Percentiles rank a stretch among this genome's conserved stretches.
phyloP scores from a whole-genome alignment of 2,113 vertebrate species.

The Pandion haliaetus region DNA sequence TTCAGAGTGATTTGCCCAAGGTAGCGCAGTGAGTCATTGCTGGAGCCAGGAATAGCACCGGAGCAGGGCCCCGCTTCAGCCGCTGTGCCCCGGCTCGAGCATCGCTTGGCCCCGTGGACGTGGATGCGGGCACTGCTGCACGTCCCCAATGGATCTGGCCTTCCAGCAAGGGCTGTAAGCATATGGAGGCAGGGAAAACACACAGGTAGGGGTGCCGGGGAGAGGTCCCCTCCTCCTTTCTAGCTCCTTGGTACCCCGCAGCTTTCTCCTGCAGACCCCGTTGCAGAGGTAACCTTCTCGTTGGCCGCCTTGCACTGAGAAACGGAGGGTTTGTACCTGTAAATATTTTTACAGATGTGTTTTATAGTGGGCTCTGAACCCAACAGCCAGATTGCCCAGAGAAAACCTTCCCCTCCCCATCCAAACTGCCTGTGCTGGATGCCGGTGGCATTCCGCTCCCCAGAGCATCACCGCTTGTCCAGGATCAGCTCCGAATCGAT shows the following conservation, averaged over 20 bases:
- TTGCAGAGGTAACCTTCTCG: accelerated
- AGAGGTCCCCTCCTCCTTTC: neutral
- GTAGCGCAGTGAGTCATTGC: neutral
- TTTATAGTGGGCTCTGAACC: accelerated
- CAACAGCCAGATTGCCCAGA: neutral
- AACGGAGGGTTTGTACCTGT: accelerated
- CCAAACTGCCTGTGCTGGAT: neutral
- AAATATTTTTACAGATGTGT: accelerated
- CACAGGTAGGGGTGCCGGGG: accelerated
- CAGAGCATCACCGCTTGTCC: accelerated
- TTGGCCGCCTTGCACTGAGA: accelerated
- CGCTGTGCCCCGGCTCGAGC: accelerated
- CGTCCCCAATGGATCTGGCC: neutral
- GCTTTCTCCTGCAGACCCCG: neutral
- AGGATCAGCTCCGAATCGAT: accelerated
- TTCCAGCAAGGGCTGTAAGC: neutral
- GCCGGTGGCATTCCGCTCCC: accelerated
- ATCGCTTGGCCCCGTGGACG: accelerated
- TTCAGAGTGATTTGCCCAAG: neutral
- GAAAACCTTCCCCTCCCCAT: neutral
- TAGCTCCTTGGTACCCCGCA: neutral
- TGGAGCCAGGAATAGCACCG: neutral
- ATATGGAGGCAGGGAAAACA: neutral
- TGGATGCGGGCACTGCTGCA: neutral
- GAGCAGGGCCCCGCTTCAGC: neutral